A percentile compares a stretch with the other conserved stretches of the same genome.
Conservation (phyloP, 2,113 vertebrate genomes). For the Anser cygnoides region DNA sequence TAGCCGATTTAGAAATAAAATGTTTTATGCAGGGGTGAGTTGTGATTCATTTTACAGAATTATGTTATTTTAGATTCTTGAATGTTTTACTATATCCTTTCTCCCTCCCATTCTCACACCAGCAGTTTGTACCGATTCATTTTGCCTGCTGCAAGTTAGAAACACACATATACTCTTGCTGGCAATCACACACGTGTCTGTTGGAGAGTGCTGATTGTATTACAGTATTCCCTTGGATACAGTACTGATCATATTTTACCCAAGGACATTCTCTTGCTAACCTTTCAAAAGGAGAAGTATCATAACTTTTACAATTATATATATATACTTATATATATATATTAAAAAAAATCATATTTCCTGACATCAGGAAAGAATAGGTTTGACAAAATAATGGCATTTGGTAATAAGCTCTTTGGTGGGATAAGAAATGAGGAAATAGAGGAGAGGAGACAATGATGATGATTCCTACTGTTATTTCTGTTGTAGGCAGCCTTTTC, state of each 20-base stretch:
- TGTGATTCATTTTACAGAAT: background rate
- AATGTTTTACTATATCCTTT: background rate
- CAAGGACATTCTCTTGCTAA: background rate
- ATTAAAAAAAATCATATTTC: background rate
- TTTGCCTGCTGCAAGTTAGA: background rate
- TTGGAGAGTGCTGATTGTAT: background rate
- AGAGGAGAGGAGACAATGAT: background rate
- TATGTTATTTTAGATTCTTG: background rate
- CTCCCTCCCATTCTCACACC: background rate
- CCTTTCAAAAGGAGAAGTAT: background rate
- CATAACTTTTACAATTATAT: background rate
- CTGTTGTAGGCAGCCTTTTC: slow-evolving; percentile 83
- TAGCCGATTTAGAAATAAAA: slow-evolving; percentile 96
- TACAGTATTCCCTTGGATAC: no score
- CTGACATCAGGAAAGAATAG: background rate
- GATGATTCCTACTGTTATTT: background rate
- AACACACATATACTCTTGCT: background rate
- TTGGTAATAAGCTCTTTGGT: background rate
- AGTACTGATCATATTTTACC: no score
- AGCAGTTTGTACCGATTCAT: background rate
- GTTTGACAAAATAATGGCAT: background rate
- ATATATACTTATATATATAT: background rate
- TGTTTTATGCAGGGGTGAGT: slow-evolving; percentile 98
- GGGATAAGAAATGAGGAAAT: background rate
- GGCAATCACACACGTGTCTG: background rate